Base-by-base conservation (phyloP, 2,888 invertebrate genomes). In the Lissocephala sabroskyi region DNA sequence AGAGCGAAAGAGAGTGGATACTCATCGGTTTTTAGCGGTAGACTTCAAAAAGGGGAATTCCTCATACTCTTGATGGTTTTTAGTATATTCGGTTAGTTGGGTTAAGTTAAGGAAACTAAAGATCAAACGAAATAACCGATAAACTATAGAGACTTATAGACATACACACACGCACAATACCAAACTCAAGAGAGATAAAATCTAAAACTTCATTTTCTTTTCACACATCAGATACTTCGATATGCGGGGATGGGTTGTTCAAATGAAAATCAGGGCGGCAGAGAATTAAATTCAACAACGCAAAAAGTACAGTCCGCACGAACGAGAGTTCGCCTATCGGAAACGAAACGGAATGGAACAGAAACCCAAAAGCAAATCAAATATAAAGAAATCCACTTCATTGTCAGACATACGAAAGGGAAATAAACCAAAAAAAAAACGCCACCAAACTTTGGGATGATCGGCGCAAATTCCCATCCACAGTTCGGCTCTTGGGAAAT, bases 331-430 rank as follows among this genome's bases (percentile, higher is more conserved):
- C 11, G 11, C 13, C 13, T 33, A 2, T 6, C 14, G 11, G 6
- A 33, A 33, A 33, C 11, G 11, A 32, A 33, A 33, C 17, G 1
- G 14, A 35, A 35, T 17, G 51, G 50, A 28, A 40, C n/a, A 18
- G 19, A 62, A 35, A 65, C 64, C 49, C n/a, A n/a, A 59, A 80
- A 68, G 81, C 80, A 81, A 81, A 77, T 74, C 4, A 79, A 71
- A 64, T 49, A 45, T 71, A 77, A 70, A 45, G 49, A 50, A 42
- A 49, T 39, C 56, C 50, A 56, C 56, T 33, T 17, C 17, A 45
- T 36, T 48, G 33, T 47, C 52, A 42, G 23, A 41, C 33, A 45
- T 45, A 13, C n/a, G 18, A 18, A n/a, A 41, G 35, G 30, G 46
- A 19, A 45, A 49, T 48, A 39, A 52, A 44, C 35, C 32, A 39